Conservation (phyloP, 2,888 invertebrate genomes). For the Malacosoma neustria region DNA sequence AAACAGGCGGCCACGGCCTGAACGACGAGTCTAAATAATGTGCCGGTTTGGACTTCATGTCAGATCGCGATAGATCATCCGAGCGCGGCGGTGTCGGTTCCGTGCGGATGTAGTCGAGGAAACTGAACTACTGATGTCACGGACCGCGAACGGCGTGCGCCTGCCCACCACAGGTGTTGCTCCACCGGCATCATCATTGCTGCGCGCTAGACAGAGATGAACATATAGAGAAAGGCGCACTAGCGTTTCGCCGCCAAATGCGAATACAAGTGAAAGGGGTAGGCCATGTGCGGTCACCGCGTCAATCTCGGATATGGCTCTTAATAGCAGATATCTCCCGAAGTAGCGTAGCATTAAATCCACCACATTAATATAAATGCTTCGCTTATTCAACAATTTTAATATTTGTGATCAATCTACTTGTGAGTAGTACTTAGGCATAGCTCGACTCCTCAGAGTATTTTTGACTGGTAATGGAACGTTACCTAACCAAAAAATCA, state of each 20-base stretch:
- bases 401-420: too few relatives aligned
- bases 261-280: slow-evolving; percentile 72
- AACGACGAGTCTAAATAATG: slow-evolving; percentile 67
- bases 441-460: too few relatives aligned
- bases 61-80: slow-evolving; percentile 69
- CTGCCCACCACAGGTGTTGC: slow-evolving; percentile 50
- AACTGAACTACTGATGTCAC: slow-evolving; percentile 61
- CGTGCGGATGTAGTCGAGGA: slow-evolving; percentile 64
- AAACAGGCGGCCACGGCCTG: slow-evolving; percentile 80
- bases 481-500: slow-evolving; percentile 24
- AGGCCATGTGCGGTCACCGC: slow-evolving; percentile 57
- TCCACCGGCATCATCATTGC: slow-evolving; percentile 31
- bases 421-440: too few relatives aligned
- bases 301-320: slow-evolving; percentile 37
- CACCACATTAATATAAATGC: too few relatives aligned
- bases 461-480: too few relatives aligned
- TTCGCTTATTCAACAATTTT: too few relatives aligned
- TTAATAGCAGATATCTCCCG: slow-evolving; percentile 18
- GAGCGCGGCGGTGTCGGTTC: slow-evolving; percentile 53
- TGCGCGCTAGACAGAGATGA: slow-evolving; percentile 60
- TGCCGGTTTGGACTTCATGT: slow-evolving; percentile 78
- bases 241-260: slow-evolving; percentile 57
- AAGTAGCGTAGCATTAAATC: too few relatives aligned
- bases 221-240: slow-evolving; percentile 67
- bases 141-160: slow-evolving; percentile 40